These are phyloP conservation scores for Globicephala melas DNA, from an alignment of 2,113 vertebrate genomes.

Conservation along the genomic window DNA sequence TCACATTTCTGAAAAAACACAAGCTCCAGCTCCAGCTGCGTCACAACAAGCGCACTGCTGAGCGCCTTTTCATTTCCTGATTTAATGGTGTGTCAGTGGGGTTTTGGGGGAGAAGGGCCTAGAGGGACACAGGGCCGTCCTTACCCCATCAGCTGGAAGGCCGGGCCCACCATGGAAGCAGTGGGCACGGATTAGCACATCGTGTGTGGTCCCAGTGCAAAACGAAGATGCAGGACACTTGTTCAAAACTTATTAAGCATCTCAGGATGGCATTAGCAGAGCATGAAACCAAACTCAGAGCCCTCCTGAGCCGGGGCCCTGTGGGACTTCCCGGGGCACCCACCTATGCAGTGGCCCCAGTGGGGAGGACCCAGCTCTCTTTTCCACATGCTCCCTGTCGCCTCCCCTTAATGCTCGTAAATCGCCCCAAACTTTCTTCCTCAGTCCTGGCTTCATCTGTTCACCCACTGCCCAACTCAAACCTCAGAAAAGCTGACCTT, in stretches of 20 bases:
- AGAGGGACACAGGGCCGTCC: background rate
- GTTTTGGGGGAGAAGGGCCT: background rate
- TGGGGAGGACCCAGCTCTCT: background rate
- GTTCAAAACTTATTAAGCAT: background rate
- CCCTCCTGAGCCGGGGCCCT: background rate
- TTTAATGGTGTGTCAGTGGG: background rate
- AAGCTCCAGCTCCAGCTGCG: background rate
- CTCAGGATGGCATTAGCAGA: background rate
- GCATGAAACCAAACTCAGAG: background rate
- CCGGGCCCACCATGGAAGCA: background rate
- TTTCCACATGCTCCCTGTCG: background rate
- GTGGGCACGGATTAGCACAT: background rate
- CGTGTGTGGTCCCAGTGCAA: too few species aligned
- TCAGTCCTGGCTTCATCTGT: background rate
- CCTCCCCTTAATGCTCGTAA: background rate
- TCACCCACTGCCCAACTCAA: background rate
- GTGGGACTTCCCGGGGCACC: fast-evolving
- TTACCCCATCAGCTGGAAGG: background rate
- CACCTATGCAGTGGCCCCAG: fast-evolving
- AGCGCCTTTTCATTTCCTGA: background rate
- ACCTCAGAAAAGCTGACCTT: too few species aligned
- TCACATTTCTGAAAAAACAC: background rate
- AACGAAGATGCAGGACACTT: background rate
- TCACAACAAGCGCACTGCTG: background rate
- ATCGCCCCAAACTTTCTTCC: fast-evolving